Evolutionary conservation across 92 coral and sea anemone genomes (phyloP).

Genomic region (Anthopleura xanthogrammica): DNA sequence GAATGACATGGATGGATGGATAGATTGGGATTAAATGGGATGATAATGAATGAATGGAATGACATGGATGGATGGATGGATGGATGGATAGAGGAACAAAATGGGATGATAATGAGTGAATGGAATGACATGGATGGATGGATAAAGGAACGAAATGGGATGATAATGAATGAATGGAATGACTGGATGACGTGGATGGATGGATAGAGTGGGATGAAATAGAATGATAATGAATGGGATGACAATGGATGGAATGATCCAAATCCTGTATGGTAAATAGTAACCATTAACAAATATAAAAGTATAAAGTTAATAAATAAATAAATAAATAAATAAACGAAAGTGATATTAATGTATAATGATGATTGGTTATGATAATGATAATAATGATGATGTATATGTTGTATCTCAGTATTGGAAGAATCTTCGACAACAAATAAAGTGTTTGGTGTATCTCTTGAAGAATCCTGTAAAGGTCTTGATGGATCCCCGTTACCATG

Average conservation of each 20-base stretch:
- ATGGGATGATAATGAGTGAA: not conserved
- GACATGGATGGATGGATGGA: too few relatives aligned
- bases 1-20: too few relatives aligned
- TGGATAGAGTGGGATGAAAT: not conserved
- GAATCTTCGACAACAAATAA: constrained; percentile 13
- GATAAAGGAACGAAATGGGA: too few relatives aligned
- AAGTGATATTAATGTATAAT: too few relatives aligned
- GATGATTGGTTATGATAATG: too few relatives aligned
- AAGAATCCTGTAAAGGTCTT: constrained; percentile 57
- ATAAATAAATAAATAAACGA: too few relatives aligned
- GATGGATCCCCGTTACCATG: constrained; percentile 68
- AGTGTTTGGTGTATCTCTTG: constrained; percentile 87
- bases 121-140: not conserved
- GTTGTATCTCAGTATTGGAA: constrained; percentile 2
- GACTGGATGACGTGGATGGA: not conserved
- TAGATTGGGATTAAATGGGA: too few relatives aligned
- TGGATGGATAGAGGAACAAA: not conserved
- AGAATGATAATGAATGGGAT: not conserved
- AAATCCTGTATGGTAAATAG: too few relatives aligned
- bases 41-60: too few relatives aligned
- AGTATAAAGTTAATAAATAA: too few relatives aligned
- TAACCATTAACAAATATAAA: too few relatives aligned
- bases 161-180: not conserved
- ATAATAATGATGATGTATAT: not conserved
- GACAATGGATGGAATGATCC: too few relatives aligned